These are phyloP conservation scores for Philypnodon macrostomus DNA, from an alignment of 2,797 vertebrate genomes.

Conservation along the genomic window DNA sequence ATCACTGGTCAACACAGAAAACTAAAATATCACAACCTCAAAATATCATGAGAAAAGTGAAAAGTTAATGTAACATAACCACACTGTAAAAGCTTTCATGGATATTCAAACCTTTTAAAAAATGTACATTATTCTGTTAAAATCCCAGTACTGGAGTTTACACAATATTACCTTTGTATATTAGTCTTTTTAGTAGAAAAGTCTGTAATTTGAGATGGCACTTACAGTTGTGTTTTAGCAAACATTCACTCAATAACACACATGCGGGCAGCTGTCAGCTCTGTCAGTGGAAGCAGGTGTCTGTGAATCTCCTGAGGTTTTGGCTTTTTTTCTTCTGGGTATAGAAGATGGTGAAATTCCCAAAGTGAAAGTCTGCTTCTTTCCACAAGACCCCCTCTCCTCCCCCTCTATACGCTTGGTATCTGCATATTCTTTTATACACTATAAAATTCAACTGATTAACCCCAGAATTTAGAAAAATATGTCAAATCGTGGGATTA, in stretches of 20 bases:
- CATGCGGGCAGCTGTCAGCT: slow-evolving; percentile 61
- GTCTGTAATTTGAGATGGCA: background rate
- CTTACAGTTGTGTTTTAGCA: background rate
- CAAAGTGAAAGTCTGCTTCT: slow-evolving; percentile 76
- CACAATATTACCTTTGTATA: background rate
- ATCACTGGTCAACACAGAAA: background rate
- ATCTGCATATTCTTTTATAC: no score
- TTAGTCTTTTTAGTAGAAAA: background rate
- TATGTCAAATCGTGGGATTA: no score
- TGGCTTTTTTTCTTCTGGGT: slow-evolving; percentile 43
- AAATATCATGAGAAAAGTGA: no score
- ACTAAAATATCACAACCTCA: background rate
- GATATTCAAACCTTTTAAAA: no score
- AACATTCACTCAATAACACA: slow-evolving; percentile 35
- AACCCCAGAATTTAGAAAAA: no score
- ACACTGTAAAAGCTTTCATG: background rate
- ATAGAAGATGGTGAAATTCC: slow-evolving; percentile 68
- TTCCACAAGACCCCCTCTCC: slow-evolving; percentile 53
- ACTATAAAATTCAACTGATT: no score
- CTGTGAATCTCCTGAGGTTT: slow-evolving; percentile 68
- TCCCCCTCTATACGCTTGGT: slow-evolving; percentile 5
- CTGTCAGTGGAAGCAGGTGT: slow-evolving; percentile 76
- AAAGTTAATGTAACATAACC: no score
- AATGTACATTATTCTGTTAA: no score
- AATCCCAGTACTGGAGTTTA: background rate